A percentile compares a stretch with the other conserved stretches of the same genome.
phyloP scores from a whole-genome alignment of 2,888 invertebrate genomes.

The Ophion ventricosus region DNA sequence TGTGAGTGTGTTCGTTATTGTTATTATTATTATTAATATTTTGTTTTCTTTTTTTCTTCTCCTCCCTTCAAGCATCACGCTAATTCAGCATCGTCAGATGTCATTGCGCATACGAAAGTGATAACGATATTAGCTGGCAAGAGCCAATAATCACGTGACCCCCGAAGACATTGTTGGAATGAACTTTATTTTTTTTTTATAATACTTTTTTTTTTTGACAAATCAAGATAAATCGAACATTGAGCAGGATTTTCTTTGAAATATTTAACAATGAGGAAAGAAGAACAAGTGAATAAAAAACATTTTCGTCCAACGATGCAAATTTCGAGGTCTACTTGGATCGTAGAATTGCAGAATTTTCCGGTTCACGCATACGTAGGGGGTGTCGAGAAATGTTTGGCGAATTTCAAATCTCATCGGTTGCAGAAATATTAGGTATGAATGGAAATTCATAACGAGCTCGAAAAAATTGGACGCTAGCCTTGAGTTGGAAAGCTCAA shows the following conservation, averaged over 20 bases:
- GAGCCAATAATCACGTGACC: constrained; percentile 3
- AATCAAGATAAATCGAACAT: not conserved
- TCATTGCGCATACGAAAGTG: constrained; percentile 66
- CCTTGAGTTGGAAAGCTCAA: not conserved
- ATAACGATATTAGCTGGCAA: constrained; percentile 38
- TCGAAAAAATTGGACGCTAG: not conserved
- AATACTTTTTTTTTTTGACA: not conserved
- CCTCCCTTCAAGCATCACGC: constrained; percentile 35
- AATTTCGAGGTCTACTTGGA: not conserved
- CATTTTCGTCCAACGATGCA: not conserved
- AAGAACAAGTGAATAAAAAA: not conserved
- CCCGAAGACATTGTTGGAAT: not conserved
- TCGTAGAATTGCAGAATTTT: constrained; percentile 23
- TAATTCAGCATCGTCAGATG: constrained; percentile 63
- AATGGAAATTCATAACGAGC: not conserved
- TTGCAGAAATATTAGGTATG: not conserved
- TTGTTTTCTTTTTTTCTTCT: constrained; percentile 12
- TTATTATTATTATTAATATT: not conserved
- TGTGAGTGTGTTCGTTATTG: constrained; percentile 11
- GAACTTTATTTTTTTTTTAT: not conserved
- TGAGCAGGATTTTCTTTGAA: not conserved
- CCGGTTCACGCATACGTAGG: not conserved
- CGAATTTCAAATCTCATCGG: not conserved
- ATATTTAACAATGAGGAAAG: not conserved
- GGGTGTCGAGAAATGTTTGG: not conserved